A percentile compares a stretch with the other conserved stretches of the same genome.
These are phyloP conservation scores for Bucco capensis DNA, from an alignment of 2,113 vertebrate species.

Conservation along the genomic window DNA sequence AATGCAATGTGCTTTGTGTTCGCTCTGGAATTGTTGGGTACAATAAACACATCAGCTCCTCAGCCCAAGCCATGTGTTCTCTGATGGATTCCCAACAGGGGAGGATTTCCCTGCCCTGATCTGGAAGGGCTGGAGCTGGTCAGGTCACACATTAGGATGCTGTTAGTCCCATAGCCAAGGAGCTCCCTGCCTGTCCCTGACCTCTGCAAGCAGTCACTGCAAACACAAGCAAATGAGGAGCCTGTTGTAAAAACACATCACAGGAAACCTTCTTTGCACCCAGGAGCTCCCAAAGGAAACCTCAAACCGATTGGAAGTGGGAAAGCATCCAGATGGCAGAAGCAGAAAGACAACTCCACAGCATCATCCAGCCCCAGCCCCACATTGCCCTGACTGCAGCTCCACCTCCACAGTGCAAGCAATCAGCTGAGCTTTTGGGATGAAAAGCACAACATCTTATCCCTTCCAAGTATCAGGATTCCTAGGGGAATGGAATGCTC, in stretches of 20 bases:
- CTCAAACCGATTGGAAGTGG: not conserved
- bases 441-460: not conserved
- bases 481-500: not conserved
- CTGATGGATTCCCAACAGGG: not conserved
- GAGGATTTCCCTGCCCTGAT: not conserved
- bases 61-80: not conserved
- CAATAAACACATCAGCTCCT: not conserved
- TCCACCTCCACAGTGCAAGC: not conserved
- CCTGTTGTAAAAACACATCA: not conserved
- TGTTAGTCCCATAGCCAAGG: not conserved
- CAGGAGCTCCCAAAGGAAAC: not conserved
- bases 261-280: not conserved
- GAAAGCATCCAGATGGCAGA: not conserved
- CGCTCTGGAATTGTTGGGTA: not conserved
- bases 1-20: not conserved
- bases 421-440: not conserved
- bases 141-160: not conserved
- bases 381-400: not conserved
- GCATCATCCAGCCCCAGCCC: not conserved
- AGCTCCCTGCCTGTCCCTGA: not conserved
- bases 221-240: not conserved
- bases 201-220: not conserved
- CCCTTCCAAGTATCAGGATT: not conserved
- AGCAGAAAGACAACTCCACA: not conserved
- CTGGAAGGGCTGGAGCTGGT: not conserved